Evolutionary conservation across 2,113 vertebrate genomes (phyloP), one percentile per base, ranked within the genome.

Genomic region (Tautogolabrus adspersus): DNA sequence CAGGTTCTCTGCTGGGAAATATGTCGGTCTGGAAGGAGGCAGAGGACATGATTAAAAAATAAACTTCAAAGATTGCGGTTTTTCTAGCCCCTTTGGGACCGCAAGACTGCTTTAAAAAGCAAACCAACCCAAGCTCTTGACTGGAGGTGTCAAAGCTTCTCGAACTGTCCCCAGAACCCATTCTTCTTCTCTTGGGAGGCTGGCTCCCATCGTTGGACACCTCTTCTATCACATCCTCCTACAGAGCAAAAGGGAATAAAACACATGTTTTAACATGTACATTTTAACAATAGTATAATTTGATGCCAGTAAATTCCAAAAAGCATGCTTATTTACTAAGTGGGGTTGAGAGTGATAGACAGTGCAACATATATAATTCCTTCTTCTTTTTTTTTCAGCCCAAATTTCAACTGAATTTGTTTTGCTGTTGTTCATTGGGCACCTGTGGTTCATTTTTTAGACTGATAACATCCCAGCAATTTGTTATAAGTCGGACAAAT

Each of bases 1-100:
- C 88, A 99, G 73, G 81, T 99, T 99, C 92, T 99, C 98, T 79
- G 98, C 98, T 73, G 97, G 97, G 84, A 99, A 99, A 93, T 98
- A 99, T 81, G 96, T 98, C 1, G 94, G 95, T 57, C 97, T 99
- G 87, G 80, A 75, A 46, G 34, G 10, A 61, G 76, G 55, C 16
- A 9, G 15, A n/a, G 56, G 12, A 15, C 5, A 11, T 12, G 11
- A 46, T 15, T 13, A 19, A 49, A 18, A 47, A 47, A 16, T 3
- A 47, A 15, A 13, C 13, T 5, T 47, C 3, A 16, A 47, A 47
- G 13, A 46, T 6, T 47, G 46, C 1, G 15, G 46, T 18, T 49
- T 49, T 49, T 18, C 1, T 7, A 49, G 47, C 47, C 47, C 18
- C 1, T 49, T 19, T 8, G 6, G 47, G 15, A 19, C 6, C 5